Evolutionary conservation across 2,797 vertebrate genomes (phyloP).

Genomic region (Chaunax sp.): DNA sequence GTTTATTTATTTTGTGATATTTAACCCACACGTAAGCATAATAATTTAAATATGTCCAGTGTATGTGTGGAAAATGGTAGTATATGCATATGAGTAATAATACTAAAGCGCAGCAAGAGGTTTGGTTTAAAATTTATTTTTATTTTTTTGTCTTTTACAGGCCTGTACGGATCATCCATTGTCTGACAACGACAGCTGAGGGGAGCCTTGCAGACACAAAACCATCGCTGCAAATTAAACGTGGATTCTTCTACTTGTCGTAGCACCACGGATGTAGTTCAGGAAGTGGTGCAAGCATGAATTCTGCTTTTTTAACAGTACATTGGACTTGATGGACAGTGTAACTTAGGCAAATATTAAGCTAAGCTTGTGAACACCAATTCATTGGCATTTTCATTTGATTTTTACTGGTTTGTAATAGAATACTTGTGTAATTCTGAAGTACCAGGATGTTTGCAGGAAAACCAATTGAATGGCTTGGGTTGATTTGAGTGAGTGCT

Average conservation of each 20-base stretch:
- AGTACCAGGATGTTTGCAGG: neutral
- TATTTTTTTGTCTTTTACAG: conserved; percentile 51
- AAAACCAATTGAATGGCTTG: conserved; percentile 9
- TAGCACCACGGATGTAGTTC: neutral
- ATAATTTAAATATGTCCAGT: neutral
- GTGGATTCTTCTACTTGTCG: neutral
- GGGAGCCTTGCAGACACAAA: neutral
- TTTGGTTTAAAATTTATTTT: conserved; percentile 4
- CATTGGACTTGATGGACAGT: neutral
- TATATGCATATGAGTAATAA: neutral
- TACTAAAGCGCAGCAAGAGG: no score
- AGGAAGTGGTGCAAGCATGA: conserved; percentile 5
- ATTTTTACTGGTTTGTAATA: neutral
- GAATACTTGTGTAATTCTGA: neutral
- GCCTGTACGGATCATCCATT: conserved; percentile 65
- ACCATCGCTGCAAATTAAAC: neutral
- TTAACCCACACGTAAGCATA: neutral
- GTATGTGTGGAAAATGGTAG: neutral
- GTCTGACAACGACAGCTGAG: conserved; percentile 62
- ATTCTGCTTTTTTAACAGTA: conserved; percentile 16
- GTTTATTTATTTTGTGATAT: neutral
- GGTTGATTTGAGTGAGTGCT: neutral
- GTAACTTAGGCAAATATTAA: no score
- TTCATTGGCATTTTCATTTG: neutral
- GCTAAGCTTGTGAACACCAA: neutral